Evolutionary conservation across 2,113 vertebrate species (phyloP).

Genomic region (Pantherophis guttatus): DNA sequence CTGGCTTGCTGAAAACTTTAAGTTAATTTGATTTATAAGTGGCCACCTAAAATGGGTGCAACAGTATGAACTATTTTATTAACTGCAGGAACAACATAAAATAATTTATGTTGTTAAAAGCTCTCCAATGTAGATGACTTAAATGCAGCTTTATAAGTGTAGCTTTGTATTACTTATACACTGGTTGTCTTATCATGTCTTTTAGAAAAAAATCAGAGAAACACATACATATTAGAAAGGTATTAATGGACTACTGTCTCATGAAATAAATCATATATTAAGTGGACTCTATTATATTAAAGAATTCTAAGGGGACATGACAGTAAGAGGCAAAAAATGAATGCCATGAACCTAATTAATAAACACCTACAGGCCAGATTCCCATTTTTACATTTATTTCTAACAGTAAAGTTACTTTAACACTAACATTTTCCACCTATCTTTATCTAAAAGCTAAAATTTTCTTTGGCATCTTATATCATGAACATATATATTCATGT

Average conservation of each 20-base stretch:
- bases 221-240: not conserved
- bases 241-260: not conserved
- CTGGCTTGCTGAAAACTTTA: not conserved
- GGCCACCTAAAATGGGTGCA: constrained; percentile 17
- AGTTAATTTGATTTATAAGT: constrained; percentile 21
- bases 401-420: not conserved
- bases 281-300: not conserved
- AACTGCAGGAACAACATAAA: not conserved
- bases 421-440: not conserved
- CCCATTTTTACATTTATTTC: not conserved
- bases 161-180: constrained; percentile 29
- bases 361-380: not conserved
- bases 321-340: not conserved
- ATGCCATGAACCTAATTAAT: not conserved
- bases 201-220: constrained; percentile 5
- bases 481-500: not conserved
- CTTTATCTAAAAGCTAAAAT: not conserved
- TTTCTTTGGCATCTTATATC: not conserved
- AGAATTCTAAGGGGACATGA: not conserved
- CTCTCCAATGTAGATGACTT: not conserved
- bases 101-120: constrained; percentile 16
- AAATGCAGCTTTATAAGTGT: constrained; percentile 17
- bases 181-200: not conserved
- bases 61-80: constrained; percentile 10
- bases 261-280: not conserved